A percentile compares a stretch with the other conserved stretches of the same genome.
phyloP scores from a whole-genome alignment of 2,113 vertebrate genomes.

The Cromileptes altivelis region DNA sequence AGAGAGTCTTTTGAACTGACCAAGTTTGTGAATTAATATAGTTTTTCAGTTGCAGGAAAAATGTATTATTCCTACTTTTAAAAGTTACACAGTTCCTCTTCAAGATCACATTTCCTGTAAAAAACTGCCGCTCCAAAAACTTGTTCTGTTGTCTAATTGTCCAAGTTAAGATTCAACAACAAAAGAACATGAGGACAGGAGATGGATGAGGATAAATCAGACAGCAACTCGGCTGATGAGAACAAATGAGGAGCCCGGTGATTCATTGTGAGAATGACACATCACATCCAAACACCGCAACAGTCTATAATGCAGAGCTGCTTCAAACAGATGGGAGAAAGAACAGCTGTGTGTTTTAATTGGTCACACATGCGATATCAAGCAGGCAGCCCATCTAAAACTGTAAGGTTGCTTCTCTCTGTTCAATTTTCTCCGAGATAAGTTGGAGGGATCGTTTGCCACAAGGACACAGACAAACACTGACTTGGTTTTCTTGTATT shows the following conservation, averaged over 20 bases:
- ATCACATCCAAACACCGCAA: constrained; percentile 55
- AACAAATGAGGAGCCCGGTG: constrained; percentile 65
- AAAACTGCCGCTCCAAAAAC: not conserved
- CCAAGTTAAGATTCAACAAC: constrained; percentile 31
- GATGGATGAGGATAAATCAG: constrained; percentile 62
- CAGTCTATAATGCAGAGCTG: constrained; percentile 52
- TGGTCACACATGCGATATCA: constrained; percentile 79
- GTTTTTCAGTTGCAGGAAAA: not conserved
- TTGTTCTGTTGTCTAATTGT: constrained; percentile 24
- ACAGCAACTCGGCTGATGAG: constrained; percentile 65
- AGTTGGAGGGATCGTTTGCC: constrained; percentile 50
- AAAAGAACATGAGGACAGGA: constrained; percentile 33
- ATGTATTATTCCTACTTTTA: not conserved
- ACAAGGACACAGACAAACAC: constrained; percentile 66
- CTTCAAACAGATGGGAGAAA: constrained; percentile 69
- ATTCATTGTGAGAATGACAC: constrained; percentile 64
- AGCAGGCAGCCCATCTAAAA: constrained; percentile 66
- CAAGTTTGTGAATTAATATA: not conserved
- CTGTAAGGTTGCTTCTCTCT: constrained; percentile 30
- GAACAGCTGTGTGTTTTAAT: constrained; percentile 79
- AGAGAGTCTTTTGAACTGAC: not conserved
- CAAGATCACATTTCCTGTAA: not conserved
- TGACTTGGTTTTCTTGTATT: constrained; percentile 17
- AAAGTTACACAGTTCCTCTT: not conserved
- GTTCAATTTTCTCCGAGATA: constrained; percentile 39